Conservation (phyloP, 2,797 vertebrate species). For the Euphonia xanthogaster region DNA sequence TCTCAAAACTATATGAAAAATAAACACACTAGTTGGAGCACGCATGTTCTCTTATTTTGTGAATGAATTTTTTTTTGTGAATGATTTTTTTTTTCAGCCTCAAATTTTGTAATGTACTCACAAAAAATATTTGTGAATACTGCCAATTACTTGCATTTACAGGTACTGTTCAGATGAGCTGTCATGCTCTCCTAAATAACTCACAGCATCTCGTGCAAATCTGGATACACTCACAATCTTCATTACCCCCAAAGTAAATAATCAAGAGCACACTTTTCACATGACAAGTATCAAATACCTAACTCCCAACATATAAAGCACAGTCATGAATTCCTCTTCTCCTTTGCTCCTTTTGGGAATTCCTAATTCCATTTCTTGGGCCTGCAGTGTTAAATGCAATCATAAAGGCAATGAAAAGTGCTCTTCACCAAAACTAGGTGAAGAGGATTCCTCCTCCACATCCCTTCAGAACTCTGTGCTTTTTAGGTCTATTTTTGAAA, state of each 20-base stretch:
- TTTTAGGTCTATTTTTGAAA: background rate
- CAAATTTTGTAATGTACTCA: background rate
- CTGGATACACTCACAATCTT: background rate
- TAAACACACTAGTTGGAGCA: background rate
- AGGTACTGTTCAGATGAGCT: background rate
- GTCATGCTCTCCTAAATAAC: slow-evolving; percentile 5
- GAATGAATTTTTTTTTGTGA: background rate
- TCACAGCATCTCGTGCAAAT: background rate
- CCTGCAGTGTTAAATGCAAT: background rate
- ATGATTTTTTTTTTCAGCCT: background rate
- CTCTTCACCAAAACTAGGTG: background rate
- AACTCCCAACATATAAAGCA: background rate
- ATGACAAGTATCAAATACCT: slow-evolving; percentile 1
- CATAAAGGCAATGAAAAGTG: background rate
- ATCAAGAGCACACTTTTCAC: background rate
- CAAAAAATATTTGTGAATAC: background rate
- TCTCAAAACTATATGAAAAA: background rate
- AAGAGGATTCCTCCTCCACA: background rate
- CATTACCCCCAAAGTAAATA: background rate
- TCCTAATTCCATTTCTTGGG: background rate
- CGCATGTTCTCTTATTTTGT: background rate
- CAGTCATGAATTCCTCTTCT: background rate
- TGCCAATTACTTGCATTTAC: background rate
- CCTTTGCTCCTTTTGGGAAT: background rate
- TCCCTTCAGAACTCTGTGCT: background rate